Evolutionary conservation across 1,140 invertebrate species (phyloP).

Genomic region (Vollenhovia emeryi): DNA sequence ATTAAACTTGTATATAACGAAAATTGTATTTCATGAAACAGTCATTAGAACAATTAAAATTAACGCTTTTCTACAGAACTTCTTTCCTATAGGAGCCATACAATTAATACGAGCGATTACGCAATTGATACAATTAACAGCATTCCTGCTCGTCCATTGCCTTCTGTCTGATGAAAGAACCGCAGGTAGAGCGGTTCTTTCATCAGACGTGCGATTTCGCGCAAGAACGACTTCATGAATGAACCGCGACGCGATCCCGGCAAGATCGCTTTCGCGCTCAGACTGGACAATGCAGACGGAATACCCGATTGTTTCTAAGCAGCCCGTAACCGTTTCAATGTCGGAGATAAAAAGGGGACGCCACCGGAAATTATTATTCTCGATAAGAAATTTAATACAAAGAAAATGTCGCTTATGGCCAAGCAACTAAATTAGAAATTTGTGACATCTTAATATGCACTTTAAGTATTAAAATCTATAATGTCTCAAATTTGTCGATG

Average conservation of each 20-base stretch:
- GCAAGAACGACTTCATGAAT: constrained; percentile 78
- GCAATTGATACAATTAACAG: constrained; percentile 71
- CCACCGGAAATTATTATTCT: constrained; percentile 81
- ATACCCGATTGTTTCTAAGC: constrained; percentile 77
- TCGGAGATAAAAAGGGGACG: constrained; percentile 75
- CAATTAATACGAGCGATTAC: constrained; percentile 62
- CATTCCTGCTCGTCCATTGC: constrained; percentile 71
- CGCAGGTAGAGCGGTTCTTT: constrained; percentile 54
- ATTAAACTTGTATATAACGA: not conserved
- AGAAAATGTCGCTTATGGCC: constrained; percentile 70
- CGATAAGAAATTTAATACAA: constrained; percentile 69
- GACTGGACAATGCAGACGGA: constrained; percentile 77
- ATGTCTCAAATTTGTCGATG: not conserved
- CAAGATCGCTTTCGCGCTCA: constrained; percentile 61
- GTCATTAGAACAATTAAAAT: not conserved
- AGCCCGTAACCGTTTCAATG: not conserved
- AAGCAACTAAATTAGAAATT: constrained; percentile 65
- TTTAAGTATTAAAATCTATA: not conserved
- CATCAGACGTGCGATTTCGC: constrained; percentile 60
- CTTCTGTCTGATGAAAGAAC: constrained; percentile 45
- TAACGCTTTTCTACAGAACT: not conserved
- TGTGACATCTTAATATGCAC: not conserved
- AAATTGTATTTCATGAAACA: not conserved
- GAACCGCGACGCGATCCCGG: constrained; percentile 65
- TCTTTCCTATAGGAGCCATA: constrained; percentile 63